phyloP scores from a whole-genome alignment of 2,888 invertebrate species.

The Hololepta plana region DNA sequence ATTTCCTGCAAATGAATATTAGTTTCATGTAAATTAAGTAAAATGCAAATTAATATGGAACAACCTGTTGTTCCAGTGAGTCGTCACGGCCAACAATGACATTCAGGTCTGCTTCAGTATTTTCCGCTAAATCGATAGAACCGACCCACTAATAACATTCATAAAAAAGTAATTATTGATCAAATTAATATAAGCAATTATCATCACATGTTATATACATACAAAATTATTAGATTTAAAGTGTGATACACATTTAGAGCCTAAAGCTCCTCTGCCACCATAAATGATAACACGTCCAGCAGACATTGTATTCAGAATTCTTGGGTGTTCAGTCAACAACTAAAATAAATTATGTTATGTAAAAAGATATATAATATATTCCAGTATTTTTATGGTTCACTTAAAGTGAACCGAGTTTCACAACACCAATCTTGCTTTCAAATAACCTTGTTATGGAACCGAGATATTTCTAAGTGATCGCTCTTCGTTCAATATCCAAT shows the following conservation, averaged over 20 bases:
- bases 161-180: background rate
- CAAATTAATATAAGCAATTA: background rate
- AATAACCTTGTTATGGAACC: no score
- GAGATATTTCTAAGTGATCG: no score
- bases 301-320: no score
- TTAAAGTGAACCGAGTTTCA: no score
- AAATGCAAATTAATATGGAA: conserved; percentile 3
- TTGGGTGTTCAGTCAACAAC: no score
- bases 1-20: conserved; percentile 31
- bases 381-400: no score
- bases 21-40: conserved; percentile 5
- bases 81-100: conserved; percentile 65
- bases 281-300: conserved; percentile 69
- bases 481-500: no score
- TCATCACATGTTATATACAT: conserved; percentile 21
- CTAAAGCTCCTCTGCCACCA: conserved; percentile 91
- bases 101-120: conserved; percentile 65
- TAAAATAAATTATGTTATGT: no score
- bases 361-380: no score
- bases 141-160: conserved; percentile 23
- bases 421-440: no score
- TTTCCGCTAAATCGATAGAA: conserved; percentile 24
- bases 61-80: conserved; percentile 51
- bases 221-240: conserved; percentile 84
- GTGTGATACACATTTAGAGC: conserved; percentile 69